Base-by-base conservation (phyloP, 2,888 invertebrate species). In the Exephanes ischioxanthus region DNA sequence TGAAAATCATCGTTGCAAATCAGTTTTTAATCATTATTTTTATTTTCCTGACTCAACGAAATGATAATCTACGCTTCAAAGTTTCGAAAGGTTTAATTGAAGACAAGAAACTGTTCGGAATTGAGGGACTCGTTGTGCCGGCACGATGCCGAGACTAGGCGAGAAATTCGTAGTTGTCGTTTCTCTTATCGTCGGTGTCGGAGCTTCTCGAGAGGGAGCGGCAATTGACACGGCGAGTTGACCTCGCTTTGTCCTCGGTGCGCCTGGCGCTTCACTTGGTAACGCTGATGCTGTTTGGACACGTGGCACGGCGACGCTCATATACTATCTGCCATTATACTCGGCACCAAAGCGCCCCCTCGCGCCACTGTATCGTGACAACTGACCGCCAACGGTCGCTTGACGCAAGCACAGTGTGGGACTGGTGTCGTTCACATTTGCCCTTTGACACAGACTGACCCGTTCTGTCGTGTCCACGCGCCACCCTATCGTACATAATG, bases 191-290 rank as follows among this genome's bases (percentile, higher is more conserved):
- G 80, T 68, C 67, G 80, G 30, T 53, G 71, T 55, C 16, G 73
- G 67, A 22, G 66, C 70, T 72, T 68, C 72, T 68, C 77, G 51
- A 70, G 71, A 71, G 51, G 51, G 76, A 77, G 71, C 75, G 22
- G 89, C 93, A 93, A 94, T 93, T 94, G 94, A 93, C 94, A 93
- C 91, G 91, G 89, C 92, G 89, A 92, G 91, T 94, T 94, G 91
- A 94, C 94, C 93, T 90, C 91, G 92, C 90, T 91, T 90, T 90
- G 91, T 92, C 92, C 89, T 80, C 90, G 89, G 90, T 90, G 53
- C 77, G 80, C 67, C 79, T 61, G 55, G 78, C 67, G 80, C 63
- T 80, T 82, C 80, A 41, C 45, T 71, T 55, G 61, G 53, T 68
- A 45, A 45, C 58, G 45, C 70, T 71, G 80, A 86, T 90, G 89